Evolutionary conservation across 2,797 vertebrate genomes (phyloP).

Genomic region (Arremon brunneinucha): DNA sequence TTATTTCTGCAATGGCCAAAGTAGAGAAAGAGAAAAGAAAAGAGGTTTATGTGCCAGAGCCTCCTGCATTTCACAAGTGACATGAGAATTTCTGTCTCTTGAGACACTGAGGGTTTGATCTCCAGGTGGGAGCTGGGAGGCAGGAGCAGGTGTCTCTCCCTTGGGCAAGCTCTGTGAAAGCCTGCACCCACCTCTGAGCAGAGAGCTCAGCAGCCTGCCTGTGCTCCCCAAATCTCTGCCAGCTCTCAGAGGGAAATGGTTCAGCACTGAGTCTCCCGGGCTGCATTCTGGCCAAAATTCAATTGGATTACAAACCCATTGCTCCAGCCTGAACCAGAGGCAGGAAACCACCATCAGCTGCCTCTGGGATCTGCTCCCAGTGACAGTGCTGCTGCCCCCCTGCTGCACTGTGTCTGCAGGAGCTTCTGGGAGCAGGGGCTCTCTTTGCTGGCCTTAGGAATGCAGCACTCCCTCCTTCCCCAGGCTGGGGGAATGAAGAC

Average conservation of each 20-base stretch:
- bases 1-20: background rate
- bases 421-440: background rate
- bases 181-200: background rate
- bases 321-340: slow-evolving; percentile 17
- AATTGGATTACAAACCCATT: slow-evolving; percentile 17
- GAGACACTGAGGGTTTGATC: background rate
- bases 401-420: background rate
- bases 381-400: background rate
- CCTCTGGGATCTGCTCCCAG: background rate
- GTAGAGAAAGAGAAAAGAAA: background rate
- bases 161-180: background rate
- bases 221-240: background rate
- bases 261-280: background rate
- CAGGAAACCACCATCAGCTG: slow-evolving; percentile 17
- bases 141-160: slow-evolving; percentile 30
- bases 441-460: background rate
- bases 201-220: background rate
- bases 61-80: background rate
- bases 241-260: slow-evolving; percentile 17
- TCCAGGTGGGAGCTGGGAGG: background rate
- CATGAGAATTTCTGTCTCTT: background rate
- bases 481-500: background rate
- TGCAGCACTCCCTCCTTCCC: background rate
- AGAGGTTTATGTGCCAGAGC: background rate
- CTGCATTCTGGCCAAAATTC: slow-evolving; percentile 1